Evolutionary conservation across 2,113 vertebrate species (phyloP), one percentile per base, ranked within the genome.

Genomic region (Anas platyrhynchos): DNA sequence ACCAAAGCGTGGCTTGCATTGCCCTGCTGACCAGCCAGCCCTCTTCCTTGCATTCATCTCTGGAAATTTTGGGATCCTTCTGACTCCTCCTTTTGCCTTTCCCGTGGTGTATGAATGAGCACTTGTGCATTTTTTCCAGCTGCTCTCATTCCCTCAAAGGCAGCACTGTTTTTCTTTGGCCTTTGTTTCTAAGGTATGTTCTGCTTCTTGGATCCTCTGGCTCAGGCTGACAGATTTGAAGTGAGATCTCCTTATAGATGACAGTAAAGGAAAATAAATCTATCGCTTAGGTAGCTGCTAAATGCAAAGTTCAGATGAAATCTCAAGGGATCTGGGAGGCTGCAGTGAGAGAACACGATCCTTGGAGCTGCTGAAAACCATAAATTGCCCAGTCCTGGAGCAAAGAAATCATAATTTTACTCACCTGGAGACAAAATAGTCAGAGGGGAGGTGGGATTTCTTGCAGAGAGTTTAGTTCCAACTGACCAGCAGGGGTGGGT

Each of bases 401-500:
- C 20, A 66, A 56, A 79, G 38, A 84, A 88, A 68, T 61, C 26
- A 22, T 14, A 38, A 6, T 55, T 41, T 26, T 27, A 63, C 67
- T 55, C 61, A 44, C 9, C 34, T 20, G 11, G 27, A 76, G 69
- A 68, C 10, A 56, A 86, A 83, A 79, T 5, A 46, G 29, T 27
- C 34, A 54, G 52, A 81, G 12, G 3, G 10, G 2, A 65, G 10
- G 4, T 50, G 25, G 36, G 16, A 38, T 69, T 89, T 79, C n/a
- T 83, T 83, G 43, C 20, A 41, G 41, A 58, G 56, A 6, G 8
- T 34, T 38, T 56, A 5, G 43, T 67, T 93, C 13, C 23, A 72
- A 0, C 31, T 4, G 9, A n/a, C 8, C 14, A 43, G 16, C 5
- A 23, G 18, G 80, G 13, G 3, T 20, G n/a, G 8, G 29, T 36